phyloP scores from a whole-genome alignment of 2,797 vertebrate species.

The Trematomus bernacchii region DNA sequence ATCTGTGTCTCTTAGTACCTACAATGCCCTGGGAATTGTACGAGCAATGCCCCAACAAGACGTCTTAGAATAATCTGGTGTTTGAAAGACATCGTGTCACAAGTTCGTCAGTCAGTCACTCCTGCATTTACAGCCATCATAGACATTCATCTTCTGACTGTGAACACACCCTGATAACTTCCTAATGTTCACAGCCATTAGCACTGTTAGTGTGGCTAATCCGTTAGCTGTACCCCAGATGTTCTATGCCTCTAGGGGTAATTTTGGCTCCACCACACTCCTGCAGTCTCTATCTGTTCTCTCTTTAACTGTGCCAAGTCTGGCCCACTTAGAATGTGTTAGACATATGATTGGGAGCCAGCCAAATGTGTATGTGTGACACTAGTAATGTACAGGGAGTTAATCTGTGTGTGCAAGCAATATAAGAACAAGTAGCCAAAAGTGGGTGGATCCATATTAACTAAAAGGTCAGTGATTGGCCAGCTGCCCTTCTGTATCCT shows the following conservation, averaged over 20 bases:
- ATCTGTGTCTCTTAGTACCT: too few species aligned
- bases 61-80: background rate
- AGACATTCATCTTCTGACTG: constrained; percentile 2
- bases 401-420: constrained; percentile 13
- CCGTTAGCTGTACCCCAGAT: constrained; percentile 64
- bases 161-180: constrained; percentile 34
- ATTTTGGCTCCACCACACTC: constrained; percentile 45
- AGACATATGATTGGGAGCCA: constrained; percentile 54
- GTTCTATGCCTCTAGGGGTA: constrained; percentile 53
- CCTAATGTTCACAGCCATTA: constrained; percentile 48
- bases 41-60: too few species aligned
- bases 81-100: constrained; percentile 2
- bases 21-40: too few species aligned
- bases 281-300: constrained; percentile 40
- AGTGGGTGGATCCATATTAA: constrained; percentile 43
- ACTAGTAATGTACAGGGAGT: constrained; percentile 3
- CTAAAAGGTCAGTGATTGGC: constrained; percentile 63
- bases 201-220: constrained; percentile 55
- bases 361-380: constrained; percentile 45
- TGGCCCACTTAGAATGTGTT: constrained; percentile 59
- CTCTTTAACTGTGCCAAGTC: constrained; percentile 50
- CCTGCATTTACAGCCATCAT: background rate
- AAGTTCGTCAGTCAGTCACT: background rate
- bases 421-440: constrained; percentile 39
- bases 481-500: constrained; percentile 34